Percentiles rank a stretch among this genome's conserved stretches.
These are phyloP conservation scores for Stichopus horrens DNA, from an alignment of 53 echinoderm and acorn worm genomes.

Conservation along the genomic window DNA sequence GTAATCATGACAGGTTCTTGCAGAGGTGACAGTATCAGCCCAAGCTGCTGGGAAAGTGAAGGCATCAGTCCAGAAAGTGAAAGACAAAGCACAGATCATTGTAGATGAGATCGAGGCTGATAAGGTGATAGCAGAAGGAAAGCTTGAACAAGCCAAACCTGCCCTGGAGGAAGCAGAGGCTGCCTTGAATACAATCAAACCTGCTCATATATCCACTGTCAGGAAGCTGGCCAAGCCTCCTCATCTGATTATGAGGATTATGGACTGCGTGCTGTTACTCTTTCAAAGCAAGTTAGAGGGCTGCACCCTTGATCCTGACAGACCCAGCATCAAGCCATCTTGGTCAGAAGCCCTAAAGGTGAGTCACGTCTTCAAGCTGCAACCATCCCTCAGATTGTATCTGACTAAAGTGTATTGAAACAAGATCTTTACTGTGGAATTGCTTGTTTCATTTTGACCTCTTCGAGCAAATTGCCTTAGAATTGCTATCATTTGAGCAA, in stretches of 20 bases:
- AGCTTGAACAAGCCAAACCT: constrained; percentile 91
- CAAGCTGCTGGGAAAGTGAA: constrained; percentile 97
- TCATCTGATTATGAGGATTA: constrained; percentile 98
- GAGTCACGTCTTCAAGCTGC: neutral
- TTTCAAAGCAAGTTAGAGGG: constrained; percentile 81
- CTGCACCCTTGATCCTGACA: constrained; percentile 70
- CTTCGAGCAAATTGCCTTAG: neutral
- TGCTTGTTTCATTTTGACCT: too few relatives aligned
- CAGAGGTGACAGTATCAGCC: constrained; percentile 96
- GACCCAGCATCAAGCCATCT: constrained; percentile 83
- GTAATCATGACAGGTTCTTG: constrained; percentile 67
- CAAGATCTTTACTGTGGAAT: too few relatives aligned
- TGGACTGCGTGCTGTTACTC: constrained; percentile 88
- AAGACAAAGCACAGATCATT: constrained; percentile 94
- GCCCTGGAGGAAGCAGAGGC: constrained; percentile 90
- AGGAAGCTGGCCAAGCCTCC: constrained; percentile 97
- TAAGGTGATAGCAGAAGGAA: constrained; percentile 75
- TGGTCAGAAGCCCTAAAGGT: constrained; percentile 98
- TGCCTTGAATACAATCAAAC: constrained; percentile 95
- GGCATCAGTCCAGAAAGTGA: constrained; percentile 88
- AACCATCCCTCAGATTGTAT: neutral
- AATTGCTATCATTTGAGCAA: neutral
- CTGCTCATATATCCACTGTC: constrained; percentile 95
- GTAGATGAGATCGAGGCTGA: constrained; percentile 95
- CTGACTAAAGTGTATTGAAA: neutral